Base-by-base conservation (phyloP, 1,140 invertebrate genomes). In the Cyrtorhinus lividipennis region DNA sequence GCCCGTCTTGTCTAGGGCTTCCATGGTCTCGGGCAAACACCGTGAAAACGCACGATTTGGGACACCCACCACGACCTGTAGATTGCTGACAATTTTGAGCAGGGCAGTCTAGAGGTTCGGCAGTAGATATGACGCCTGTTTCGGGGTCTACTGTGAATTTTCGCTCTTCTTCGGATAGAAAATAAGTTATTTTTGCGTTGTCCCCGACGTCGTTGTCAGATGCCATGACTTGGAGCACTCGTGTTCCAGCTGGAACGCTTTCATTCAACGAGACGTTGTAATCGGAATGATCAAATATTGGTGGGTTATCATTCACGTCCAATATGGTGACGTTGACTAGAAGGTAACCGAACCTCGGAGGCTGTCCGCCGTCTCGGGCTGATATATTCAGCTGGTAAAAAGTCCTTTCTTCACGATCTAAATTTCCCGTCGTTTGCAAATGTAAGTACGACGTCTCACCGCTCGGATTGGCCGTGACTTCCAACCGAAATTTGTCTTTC, bases 281-380 rank as follows among this genome's bases (percentile, higher is more conserved):
- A 70, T 95, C 92, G 74, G 85, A 89, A 70, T 92, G 89, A 70
- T 91, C 88, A 68, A 95, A 95, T 58, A 92, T 86, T 24, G 94
- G 94, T 18, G 91, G 88, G 74, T 95, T 95, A 71, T 97, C 93
- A 71, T 97, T 96, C 0, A 93, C 90, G 73, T 96, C 94, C 59
- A 95, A 73, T 62, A 95, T 87, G 15, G 86, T 87, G 10, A 94
- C 87, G 72, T 92, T 92, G n/a, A 95, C 88, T 73, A 87, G 80
- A 18, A 94, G 75, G 72, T 84, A 95, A 22, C 92, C 93, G 64
- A 84, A 80, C 66, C 83, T 80, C 0, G 88, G 81, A 1, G 90
- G 90, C 60, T 74, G 78, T 2, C 91, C 91, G 1, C 88, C 86
- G 75, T 96, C 93, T 57, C 84, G 77, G 0, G 90, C 93, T 20